phyloP scores from a whole-genome alignment of 2,888 invertebrate species.

The Aleiodes testaceus region DNA sequence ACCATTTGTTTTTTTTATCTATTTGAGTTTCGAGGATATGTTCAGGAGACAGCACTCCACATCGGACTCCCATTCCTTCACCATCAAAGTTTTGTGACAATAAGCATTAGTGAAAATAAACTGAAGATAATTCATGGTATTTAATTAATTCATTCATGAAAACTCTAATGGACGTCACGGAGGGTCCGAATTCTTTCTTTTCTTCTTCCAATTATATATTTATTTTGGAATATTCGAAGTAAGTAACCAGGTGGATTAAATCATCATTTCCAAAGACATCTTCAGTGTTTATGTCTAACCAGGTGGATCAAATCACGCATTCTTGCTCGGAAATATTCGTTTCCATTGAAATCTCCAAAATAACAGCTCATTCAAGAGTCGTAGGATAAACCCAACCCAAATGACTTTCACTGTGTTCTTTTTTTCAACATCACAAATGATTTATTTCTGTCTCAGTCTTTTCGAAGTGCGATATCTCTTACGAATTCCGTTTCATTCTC shows the following conservation, averaged over 20 bases:
- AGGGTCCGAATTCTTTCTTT: conserved; percentile 50
- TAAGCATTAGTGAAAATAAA: background rate
- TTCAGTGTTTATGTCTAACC: conserved; percentile 64
- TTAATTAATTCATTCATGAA: conserved; percentile 23
- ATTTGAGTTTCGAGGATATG: too few species aligned
- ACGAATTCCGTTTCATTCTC: too few species aligned
- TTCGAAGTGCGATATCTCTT: too few species aligned
- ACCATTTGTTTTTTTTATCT: too few species aligned
- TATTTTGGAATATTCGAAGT: background rate
- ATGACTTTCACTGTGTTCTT: conserved; percentile 10
- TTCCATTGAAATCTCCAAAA: conserved; percentile 56
- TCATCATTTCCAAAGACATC: conserved; percentile 55
- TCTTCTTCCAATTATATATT: conserved; percentile 62
- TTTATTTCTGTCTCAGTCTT: background rate
- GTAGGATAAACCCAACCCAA: conserved; percentile 15
- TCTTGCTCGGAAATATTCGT: conserved; percentile 33
- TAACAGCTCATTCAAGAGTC: conserved; percentile 21
- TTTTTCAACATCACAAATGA: background rate
- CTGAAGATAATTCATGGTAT: background rate
- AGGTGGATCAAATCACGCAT: conserved; percentile 66
- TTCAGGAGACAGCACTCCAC: too few species aligned
- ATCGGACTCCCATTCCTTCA: too few species aligned
- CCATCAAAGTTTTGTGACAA: too few species aligned
- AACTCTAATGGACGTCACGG: conserved; percentile 57
- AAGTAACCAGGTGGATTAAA: conserved; percentile 60